phyloP scores from a whole-genome alignment of 1,140 invertebrate species.

The Hyles euphorbiae region DNA sequence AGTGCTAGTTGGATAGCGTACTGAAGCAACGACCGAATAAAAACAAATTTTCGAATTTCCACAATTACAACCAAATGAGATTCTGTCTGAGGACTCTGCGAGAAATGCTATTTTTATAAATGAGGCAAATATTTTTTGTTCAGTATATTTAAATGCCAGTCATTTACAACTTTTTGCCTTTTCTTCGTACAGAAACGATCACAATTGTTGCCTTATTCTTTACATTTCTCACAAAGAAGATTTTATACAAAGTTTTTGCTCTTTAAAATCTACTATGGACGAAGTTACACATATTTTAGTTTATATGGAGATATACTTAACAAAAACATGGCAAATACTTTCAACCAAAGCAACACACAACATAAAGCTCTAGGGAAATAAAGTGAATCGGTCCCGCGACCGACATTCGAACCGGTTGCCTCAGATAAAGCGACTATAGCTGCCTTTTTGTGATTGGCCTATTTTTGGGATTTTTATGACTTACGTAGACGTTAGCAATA shows the following conservation, averaged over 20 bases:
- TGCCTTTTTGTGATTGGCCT: slow-evolving; percentile 24
- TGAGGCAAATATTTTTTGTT: background rate
- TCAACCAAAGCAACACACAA: slow-evolving; percentile 10
- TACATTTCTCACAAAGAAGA: too few relatives aligned
- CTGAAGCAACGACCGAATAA: background rate
- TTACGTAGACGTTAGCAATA: slow-evolving; percentile 18
- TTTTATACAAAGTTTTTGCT: too few relatives aligned
- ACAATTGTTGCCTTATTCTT: too few relatives aligned
- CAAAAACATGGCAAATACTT: background rate
- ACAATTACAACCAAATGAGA: slow-evolving; percentile 6
- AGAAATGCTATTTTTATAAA: slow-evolving; percentile 3
- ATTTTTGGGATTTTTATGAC: slow-evolving; percentile 24
- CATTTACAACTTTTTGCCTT: too few relatives aligned
- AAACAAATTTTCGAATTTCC: background rate
- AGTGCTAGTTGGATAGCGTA: too few relatives aligned
- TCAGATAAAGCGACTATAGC: slow-evolving; percentile 22
- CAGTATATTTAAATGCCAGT: background rate
- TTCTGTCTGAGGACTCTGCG: slow-evolving; percentile 4
- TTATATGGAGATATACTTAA: background rate
- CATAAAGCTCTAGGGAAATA: slow-evolving; percentile 38
- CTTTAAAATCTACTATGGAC: too few relatives aligned
- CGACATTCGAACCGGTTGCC: slow-evolving; percentile 30
- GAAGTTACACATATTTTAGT: background rate
- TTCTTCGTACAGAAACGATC: too few relatives aligned
- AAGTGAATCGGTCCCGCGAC: slow-evolving; percentile 40